Conservation (phyloP, 1,140 invertebrate genomes). For the Neodiprion fabricii region DNA sequence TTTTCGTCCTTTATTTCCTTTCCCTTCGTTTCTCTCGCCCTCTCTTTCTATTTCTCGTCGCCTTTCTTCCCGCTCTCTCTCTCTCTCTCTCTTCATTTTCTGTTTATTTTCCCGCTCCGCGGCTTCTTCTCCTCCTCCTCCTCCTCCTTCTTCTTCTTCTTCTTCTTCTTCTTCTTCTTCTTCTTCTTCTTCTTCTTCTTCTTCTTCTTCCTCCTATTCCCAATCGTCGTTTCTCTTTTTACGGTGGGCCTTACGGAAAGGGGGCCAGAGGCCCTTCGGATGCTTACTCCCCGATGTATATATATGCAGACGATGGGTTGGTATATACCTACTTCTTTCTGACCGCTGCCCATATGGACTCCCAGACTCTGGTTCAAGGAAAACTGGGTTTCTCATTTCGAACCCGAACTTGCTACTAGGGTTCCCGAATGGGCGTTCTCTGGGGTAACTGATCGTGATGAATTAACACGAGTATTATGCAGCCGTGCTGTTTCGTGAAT, state of each 20-base stretch:
- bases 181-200: constrained; percentile 15
- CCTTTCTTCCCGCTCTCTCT: too few relatives aligned
- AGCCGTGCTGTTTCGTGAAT: too few relatives aligned
- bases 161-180: background rate
- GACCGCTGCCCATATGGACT: constrained; percentile 40
- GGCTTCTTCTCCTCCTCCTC: constrained; percentile 1
- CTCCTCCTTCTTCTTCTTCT: background rate
- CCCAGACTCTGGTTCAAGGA: background rate
- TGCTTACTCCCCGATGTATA: constrained; percentile 16
- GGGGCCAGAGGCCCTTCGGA: constrained; percentile 18
- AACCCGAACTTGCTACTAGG: background rate
- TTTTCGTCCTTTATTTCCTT: constrained; percentile 32
- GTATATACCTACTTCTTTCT: constrained; percentile 6
- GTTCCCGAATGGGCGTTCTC: too few relatives aligned
- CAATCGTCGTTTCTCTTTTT: too few relatives aligned
- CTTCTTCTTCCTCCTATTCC: constrained; percentile 19
- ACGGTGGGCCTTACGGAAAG: too few relatives aligned
- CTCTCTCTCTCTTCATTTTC: background rate
- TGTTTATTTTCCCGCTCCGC: constrained; percentile 8
- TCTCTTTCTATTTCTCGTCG: background rate
- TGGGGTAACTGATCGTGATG: too few relatives aligned
- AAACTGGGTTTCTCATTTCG: background rate
- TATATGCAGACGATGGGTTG: constrained; percentile 1
- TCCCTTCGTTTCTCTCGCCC: constrained; percentile 21
- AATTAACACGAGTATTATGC: too few relatives aligned